phyloP scores from a whole-genome alignment of 2,888 invertebrate species.

The Nysson spinosus region DNA sequence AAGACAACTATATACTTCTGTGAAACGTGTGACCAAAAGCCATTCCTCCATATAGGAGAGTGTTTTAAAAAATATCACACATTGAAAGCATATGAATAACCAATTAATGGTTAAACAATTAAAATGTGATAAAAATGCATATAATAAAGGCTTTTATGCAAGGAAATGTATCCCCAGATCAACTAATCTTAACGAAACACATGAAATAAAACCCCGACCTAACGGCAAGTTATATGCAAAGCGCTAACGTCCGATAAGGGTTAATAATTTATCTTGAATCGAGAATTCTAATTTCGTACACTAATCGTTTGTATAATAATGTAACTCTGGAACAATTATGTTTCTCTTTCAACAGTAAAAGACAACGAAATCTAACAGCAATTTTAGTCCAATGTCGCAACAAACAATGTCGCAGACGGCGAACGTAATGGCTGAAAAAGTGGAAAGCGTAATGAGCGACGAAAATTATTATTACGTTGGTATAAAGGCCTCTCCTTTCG shows the following conservation, averaged over 20 bases:
- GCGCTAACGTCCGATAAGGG: background rate
- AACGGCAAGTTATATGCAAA: background rate
- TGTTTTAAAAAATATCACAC: background rate
- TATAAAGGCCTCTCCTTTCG: conserved; percentile 88
- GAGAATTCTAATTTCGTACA: too few relatives aligned
- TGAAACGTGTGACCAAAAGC: background rate
- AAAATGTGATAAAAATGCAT: background rate
- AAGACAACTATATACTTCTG: background rate
- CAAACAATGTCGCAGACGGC: conserved; percentile 45
- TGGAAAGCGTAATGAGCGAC: conserved; percentile 64
- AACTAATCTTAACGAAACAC: too few relatives aligned
- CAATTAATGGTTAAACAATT: background rate
- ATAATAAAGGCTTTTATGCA: background rate
- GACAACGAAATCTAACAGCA: conserved; percentile 67
- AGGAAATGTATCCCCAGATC: too few relatives aligned
- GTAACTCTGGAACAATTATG: conserved; percentile 41
- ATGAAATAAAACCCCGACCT: background rate
- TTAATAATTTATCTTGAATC: background rate
- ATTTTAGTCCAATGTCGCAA: conserved; percentile 40
- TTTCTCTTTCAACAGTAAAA: conserved; percentile 66
- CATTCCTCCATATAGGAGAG: background rate
- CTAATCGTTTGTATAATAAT: too few relatives aligned
- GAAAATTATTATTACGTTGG: conserved; percentile 86
- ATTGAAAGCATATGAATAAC: background rate
- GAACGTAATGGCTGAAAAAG: conserved; percentile 62